These are phyloP conservation scores for Motacilla alba DNA, from an alignment of 2,113 vertebrate genomes.

Conservation along the genomic window DNA sequence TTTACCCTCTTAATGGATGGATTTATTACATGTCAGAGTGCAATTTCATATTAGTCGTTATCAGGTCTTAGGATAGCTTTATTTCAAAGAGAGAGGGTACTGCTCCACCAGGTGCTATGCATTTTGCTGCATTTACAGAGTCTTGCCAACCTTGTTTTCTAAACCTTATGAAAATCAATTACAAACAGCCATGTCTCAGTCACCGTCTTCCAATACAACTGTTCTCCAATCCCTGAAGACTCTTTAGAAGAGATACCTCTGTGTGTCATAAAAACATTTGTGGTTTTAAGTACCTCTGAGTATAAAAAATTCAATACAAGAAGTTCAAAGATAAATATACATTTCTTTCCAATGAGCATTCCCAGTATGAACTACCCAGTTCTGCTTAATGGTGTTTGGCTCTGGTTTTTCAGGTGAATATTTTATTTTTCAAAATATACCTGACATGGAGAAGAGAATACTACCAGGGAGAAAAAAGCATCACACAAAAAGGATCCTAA, in stretches of 20 bases:
- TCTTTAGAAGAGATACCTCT: neutral
- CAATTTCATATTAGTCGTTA: conserved; percentile 6
- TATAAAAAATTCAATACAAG: neutral
- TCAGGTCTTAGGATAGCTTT: neutral
- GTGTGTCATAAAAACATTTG: neutral
- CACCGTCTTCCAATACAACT: neutral
- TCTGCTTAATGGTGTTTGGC: neutral
- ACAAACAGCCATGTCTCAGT: neutral
- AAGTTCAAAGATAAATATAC: neutral
- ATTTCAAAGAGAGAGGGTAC: neutral
- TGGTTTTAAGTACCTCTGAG: neutral
- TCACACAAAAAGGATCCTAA: neutral
- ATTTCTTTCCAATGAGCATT: neutral
- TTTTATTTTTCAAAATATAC: neutral
- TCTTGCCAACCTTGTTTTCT: neutral
- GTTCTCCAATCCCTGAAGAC: neutral
- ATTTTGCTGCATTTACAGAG: neutral
- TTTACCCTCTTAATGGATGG: neutral
- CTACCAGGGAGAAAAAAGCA: accelerated
- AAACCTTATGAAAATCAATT: neutral
- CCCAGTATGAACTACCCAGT: neutral
- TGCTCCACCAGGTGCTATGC: neutral
- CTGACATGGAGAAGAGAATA: neutral
- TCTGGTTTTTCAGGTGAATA: neutral
- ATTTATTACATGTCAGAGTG: conserved; percentile 14